These are phyloP conservation scores for Orestias chungarensis DNA, from an alignment of 2,797 vertebrate species.

Conservation along the genomic window DNA sequence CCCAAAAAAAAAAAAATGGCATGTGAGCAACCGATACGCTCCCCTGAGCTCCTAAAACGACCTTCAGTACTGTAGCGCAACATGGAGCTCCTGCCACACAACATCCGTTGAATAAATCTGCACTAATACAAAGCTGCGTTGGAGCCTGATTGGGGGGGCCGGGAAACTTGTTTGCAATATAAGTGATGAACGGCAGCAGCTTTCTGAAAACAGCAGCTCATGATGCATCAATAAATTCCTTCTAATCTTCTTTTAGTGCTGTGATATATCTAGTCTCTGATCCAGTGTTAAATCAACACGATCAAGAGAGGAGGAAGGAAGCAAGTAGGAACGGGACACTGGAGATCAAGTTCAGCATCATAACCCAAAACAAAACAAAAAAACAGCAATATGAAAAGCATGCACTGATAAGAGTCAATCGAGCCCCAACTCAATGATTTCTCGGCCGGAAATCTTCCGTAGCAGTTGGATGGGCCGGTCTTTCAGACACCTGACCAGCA, in stretches of 20 bases:
- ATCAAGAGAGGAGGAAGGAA: no score
- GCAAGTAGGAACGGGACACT: no score
- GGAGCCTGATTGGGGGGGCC: slow-evolving; percentile 12
- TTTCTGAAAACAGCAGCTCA: not conserved
- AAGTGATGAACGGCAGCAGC: not conserved
- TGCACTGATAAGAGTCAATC: no score
- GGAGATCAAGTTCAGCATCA: no score
- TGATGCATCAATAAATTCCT: not conserved
- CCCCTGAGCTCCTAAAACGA: slow-evolving; percentile 50
- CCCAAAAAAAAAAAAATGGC: slow-evolving; percentile 42
- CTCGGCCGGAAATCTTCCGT: no score
- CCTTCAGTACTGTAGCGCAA: slow-evolving; percentile 39
- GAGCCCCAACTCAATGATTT: no score
- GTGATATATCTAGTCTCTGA: not conserved
- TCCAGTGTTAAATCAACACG: not conserved
- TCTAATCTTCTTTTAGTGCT: not conserved
- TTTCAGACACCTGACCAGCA: no score
- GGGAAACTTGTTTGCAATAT: not conserved
- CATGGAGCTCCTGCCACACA: slow-evolving; percentile 35
- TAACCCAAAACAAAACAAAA: no score
- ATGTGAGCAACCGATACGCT: slow-evolving; percentile 48
- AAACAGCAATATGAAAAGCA: no score
- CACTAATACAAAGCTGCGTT: slow-evolving; percentile 28
- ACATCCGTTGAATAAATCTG: slow-evolving; percentile 46
- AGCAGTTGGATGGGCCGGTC: no score